Conservation (phyloP, 2,888 invertebrate species). For the Pyrrhosoma nymphula region DNA sequence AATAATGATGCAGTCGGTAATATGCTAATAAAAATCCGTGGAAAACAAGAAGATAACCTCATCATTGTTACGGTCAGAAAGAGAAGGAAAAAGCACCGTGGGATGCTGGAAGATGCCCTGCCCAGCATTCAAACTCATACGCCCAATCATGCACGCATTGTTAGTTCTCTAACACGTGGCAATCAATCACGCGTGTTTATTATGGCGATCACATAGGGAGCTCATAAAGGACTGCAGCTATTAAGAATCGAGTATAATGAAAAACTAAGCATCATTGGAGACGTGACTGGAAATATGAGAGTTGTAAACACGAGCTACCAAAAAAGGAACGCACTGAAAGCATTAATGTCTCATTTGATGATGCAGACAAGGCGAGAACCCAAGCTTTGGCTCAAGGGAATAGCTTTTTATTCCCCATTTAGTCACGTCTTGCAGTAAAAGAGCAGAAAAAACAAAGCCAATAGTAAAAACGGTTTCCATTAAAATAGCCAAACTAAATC, state of each 20-base stretch:
- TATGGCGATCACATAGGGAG: not conserved
- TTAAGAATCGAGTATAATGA: conserved; percentile 15
- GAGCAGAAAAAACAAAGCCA: too few relatives aligned
- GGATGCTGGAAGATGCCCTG: not conserved
- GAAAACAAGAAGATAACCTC: not conserved
- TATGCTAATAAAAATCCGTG: not conserved
- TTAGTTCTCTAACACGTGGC: not conserved
- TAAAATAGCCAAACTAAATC: too few relatives aligned
- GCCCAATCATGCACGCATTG: not conserved
- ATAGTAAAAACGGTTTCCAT: too few relatives aligned
- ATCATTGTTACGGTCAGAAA: not conserved
- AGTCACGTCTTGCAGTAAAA: not conserved
- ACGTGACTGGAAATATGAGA: not conserved
- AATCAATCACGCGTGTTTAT: not conserved
- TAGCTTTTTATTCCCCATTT: not conserved
- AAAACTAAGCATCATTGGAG: not conserved
- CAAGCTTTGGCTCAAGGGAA: not conserved
- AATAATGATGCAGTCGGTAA: not conserved
- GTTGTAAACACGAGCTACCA: not conserved
- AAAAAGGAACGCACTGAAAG: not conserved
- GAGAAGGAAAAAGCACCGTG: not conserved
- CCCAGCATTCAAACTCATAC: not conserved
- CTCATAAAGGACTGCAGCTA: not conserved
- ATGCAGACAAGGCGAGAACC: not conserved
- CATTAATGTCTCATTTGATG: not conserved